phyloP scores from a whole-genome alignment of 2,113 vertebrate genomes.

The Spermophilus dauricus region DNA sequence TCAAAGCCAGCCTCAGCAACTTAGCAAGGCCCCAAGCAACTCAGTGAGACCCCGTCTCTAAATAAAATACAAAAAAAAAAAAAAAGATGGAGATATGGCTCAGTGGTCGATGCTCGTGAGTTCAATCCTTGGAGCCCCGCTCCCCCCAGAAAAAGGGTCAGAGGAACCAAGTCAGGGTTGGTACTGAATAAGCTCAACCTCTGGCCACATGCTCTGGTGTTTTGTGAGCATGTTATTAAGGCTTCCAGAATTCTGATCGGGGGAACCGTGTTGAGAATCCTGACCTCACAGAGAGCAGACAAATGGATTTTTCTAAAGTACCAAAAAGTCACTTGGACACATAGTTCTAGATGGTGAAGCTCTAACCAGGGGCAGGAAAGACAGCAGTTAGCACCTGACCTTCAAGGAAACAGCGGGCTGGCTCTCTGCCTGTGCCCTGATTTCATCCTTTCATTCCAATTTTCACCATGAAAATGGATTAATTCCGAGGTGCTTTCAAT shows the following conservation, averaged over 20 bases:
- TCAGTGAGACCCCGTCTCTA: too few species aligned
- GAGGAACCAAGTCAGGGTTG: too few species aligned
- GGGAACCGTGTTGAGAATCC: background rate
- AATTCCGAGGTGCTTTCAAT: slow-evolving; percentile 79
- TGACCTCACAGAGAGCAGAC: background rate
- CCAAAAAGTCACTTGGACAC: background rate
- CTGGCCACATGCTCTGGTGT: background rate
- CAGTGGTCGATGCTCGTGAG: too few species aligned
- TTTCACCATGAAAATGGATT: slow-evolving; percentile 84
- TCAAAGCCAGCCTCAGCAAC: too few species aligned
- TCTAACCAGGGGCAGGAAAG: background rate
- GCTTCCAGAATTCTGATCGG: background rate
- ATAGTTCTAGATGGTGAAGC: background rate
- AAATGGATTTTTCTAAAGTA: background rate
- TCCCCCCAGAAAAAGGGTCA: background rate
- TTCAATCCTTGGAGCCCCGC: too few species aligned
- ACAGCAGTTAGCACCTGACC: background rate
- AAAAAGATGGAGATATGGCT: too few species aligned
- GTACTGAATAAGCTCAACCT: background rate
- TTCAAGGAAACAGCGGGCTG: background rate
- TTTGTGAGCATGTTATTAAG: background rate
- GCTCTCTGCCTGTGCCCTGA: slow-evolving; percentile 75
- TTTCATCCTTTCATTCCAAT: slow-evolving; percentile 84
- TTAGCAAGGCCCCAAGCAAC: too few species aligned
- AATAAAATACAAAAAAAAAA: too few species aligned